phyloP scores from a whole-genome alignment of 2,797 vertebrate genomes.

The Eupleurogrammus muticus region DNA sequence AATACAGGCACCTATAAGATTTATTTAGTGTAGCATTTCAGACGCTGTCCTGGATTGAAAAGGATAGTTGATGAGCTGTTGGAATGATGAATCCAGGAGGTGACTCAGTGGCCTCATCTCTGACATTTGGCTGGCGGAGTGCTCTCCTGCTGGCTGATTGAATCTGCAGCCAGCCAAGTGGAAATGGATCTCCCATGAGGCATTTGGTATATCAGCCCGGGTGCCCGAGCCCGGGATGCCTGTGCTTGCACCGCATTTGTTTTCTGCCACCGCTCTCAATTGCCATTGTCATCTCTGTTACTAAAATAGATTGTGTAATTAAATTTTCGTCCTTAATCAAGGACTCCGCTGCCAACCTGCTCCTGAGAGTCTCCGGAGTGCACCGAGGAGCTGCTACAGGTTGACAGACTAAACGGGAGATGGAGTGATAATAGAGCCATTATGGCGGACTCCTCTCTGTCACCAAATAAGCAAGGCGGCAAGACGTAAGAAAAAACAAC shows the following conservation, averaged over 20 bases:
- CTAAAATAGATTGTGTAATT: constrained; percentile 23
- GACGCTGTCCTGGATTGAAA: constrained; percentile 23
- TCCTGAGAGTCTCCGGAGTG: constrained; percentile 4
- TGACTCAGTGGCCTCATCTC: constrained; percentile 49
- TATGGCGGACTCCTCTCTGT: constrained; percentile 14
- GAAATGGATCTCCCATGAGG: constrained; percentile 68
- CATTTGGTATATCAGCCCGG: constrained; percentile 55
- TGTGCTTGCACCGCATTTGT: constrained; percentile 30
- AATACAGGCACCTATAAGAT: constrained; percentile 23
- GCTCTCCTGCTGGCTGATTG: constrained; percentile 55
- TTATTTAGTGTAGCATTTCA: constrained; percentile 36
- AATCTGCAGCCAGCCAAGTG: constrained; percentile 53
- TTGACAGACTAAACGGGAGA: constrained; percentile 36
- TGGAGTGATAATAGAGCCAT: constrained; percentile 24
- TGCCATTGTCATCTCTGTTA: constrained; percentile 19
- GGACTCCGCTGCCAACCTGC: background rate
- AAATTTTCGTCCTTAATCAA: constrained; percentile 32
- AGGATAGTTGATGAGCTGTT: constrained; percentile 11
- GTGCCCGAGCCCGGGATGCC: constrained; percentile 21
- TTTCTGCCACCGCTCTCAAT: constrained; percentile 31
- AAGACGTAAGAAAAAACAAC: constrained; percentile 24
- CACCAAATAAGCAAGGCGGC: constrained; percentile 8
- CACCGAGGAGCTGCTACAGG: constrained; percentile 17
- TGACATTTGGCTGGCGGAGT: constrained; percentile 62
- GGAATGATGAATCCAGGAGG: constrained; percentile 16